These are phyloP conservation scores for Conchocele bisecta DNA, from an alignment of 2,888 invertebrate species.

Conservation along the genomic window DNA sequence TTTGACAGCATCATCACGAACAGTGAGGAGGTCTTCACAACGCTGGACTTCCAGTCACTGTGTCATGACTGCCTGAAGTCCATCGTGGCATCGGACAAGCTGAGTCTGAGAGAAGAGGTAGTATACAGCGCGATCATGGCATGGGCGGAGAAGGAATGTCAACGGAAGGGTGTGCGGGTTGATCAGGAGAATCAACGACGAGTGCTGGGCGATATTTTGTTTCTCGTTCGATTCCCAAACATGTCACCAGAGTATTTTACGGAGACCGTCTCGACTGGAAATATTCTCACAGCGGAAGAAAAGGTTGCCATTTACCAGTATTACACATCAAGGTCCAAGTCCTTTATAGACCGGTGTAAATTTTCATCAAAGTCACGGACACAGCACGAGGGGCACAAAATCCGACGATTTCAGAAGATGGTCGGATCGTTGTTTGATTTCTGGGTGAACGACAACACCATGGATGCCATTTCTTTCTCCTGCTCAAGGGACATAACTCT, in stretches of 20 bases:
- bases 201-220: slow-evolving; percentile 60
- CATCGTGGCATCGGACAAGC: slow-evolving; percentile 87
- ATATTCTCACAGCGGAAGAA: slow-evolving; percentile 85
- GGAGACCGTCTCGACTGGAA: slow-evolving; percentile 85
- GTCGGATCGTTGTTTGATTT: slow-evolving; percentile 53
- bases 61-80: slow-evolving; percentile 87
- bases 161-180: slow-evolving; percentile 38
- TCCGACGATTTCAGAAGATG: slow-evolving; percentile 35
- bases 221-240: slow-evolving; percentile 66
- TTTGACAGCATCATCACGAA: slow-evolving; percentile 44
- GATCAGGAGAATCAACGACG: slow-evolving; percentile 45
- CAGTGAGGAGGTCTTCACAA: slow-evolving; percentile 62
- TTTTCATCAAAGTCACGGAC: slow-evolving; percentile 33
- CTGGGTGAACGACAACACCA: slow-evolving; percentile 49
- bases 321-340: neutral
- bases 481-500: slow-evolving; percentile 40
- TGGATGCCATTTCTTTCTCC: slow-evolving; percentile 50
- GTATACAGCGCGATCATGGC: slow-evolving; percentile 58
- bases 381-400: slow-evolving; percentile 17
- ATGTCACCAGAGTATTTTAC: slow-evolving; percentile 85
- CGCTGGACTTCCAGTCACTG: slow-evolving; percentile 86
- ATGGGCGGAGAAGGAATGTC: slow-evolving; percentile 66
- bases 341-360: slow-evolving; percentile 5
- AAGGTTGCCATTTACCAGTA: slow-evolving; percentile 75
- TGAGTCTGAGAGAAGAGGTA: slow-evolving; percentile 84